These are phyloP conservation scores for Cephus cinctus DNA, from an alignment of 1,140 invertebrate species.

Conservation along the genomic window DNA sequence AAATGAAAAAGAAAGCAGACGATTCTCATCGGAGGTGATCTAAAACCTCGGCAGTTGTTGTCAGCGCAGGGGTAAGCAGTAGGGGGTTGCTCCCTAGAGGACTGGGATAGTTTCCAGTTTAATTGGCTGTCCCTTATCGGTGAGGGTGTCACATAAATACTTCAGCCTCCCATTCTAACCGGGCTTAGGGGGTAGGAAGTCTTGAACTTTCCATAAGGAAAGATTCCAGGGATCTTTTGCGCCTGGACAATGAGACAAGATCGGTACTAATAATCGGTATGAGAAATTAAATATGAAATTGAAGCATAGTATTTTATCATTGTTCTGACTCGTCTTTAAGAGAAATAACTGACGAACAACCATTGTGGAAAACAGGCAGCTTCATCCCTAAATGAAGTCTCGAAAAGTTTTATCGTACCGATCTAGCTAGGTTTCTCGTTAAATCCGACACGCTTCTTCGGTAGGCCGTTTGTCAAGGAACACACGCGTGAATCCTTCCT, in stretches of 20 bases:
- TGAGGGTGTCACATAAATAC: conserved; percentile 33
- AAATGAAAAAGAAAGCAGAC: background rate
- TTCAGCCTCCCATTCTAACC: conserved; percentile 3
- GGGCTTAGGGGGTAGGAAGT: too few relatives aligned
- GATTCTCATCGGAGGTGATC: too few relatives aligned
- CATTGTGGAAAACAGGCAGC: background rate
- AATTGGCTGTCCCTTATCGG: conserved; percentile 35
- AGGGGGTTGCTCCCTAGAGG: conserved; percentile 24
- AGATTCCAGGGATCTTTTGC: conserved; percentile 4
- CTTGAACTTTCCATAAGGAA: conserved; percentile 10
- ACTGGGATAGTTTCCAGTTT: conserved; percentile 28
- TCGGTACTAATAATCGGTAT: too few relatives aligned
- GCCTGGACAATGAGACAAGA: too few relatives aligned
- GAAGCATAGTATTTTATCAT: too few relatives aligned
- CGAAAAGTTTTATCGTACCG: conserved; percentile 10
- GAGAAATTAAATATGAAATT: too few relatives aligned
- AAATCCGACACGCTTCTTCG: conserved; percentile 12
- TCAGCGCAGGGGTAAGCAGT: conserved; percentile 16
- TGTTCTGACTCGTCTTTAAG: too few relatives aligned
- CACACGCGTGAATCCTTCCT: too few relatives aligned
- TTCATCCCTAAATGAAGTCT: background rate
- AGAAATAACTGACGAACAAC: too few relatives aligned
- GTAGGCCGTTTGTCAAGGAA: background rate
- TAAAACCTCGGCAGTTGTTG: too few relatives aligned
- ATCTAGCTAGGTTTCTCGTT: conserved; percentile 9